Evolutionary conservation across 1,140 invertebrate species (phyloP).

Genomic region (Trachelipus rathkii): DNA sequence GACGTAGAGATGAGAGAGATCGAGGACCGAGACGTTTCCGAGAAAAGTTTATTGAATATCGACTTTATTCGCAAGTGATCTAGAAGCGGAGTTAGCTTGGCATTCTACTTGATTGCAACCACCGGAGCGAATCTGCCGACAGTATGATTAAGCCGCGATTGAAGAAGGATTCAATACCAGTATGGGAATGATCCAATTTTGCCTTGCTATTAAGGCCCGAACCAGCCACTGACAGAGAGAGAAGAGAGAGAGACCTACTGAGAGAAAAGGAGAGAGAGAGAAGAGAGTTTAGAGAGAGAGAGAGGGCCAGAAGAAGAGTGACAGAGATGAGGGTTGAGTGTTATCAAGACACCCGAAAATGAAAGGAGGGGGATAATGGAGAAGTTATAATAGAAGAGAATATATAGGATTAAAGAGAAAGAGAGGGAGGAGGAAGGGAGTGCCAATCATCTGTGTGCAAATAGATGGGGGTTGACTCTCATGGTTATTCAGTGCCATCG

Average conservation of each 20-base stretch:
- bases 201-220: conserved; percentile 26
- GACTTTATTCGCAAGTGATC: background rate
- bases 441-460: conserved; percentile 9
- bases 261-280: background rate
- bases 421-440: background rate
- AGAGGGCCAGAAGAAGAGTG: background rate
- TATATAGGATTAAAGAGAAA: background rate
- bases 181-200: conserved; percentile 34
- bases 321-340: background rate
- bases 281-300: background rate
- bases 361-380: background rate
- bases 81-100: background rate
- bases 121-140: conserved; percentile 23
- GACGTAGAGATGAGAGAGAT: background rate
- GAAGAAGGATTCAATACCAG: conserved; percentile 33
- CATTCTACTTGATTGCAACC: background rate
- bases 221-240: conserved; percentile 2
- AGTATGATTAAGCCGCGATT: conserved; percentile 35
- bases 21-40: background rate
- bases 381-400: too few relatives aligned
- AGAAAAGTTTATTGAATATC: background rate
- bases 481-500: conserved; percentile 11
- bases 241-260: background rate
- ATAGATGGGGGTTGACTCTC: background rate
- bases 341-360: background rate